A percentile compares a stretch with the other conserved stretches of the same genome.
Conservation (phyloP, 2,888 invertebrate species). For the Parascotia fuliginaria region DNA sequence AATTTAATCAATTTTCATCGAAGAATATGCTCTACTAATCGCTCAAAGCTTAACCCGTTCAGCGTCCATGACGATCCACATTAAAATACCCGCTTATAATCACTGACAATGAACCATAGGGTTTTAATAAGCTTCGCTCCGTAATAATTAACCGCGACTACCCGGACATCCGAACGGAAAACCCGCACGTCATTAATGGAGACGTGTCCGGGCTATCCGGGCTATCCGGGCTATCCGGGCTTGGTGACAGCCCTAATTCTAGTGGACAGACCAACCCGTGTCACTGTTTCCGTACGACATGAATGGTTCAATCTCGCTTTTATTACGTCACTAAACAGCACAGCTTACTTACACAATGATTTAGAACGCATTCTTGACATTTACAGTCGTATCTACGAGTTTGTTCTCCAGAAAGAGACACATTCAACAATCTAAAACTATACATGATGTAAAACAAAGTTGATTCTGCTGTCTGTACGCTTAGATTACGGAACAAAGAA, state of each 20-base stretch:
- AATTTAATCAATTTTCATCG: too few species aligned
- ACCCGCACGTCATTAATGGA: conserved; percentile 36
- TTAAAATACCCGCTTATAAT: conserved; percentile 12
- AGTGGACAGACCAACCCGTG: conserved; percentile 24
- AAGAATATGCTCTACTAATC: too few species aligned
- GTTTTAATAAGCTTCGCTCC: conserved; percentile 25
- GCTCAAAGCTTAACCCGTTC: too few species aligned
- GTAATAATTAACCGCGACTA: conserved; percentile 36
- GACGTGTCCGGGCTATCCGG: conserved; percentile 17
- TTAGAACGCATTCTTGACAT: conserved; percentile 6
- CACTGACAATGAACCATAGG: conserved; percentile 17
- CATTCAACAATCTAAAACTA: too few species aligned
- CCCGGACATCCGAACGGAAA: conserved; percentile 31
- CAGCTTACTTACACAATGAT: background rate
- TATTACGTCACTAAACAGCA: conserved; percentile 23
- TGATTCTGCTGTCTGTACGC: too few species aligned
- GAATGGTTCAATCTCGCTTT: conserved; percentile 36
- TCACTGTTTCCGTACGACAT: conserved; percentile 34
- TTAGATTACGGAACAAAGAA: too few species aligned
- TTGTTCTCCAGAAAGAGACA: too few species aligned
- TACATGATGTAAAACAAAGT: too few species aligned
- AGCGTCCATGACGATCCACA: background rate
- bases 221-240: conserved; percentile 14
- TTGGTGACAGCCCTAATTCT: conserved; percentile 36
- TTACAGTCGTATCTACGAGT: background rate